Evolutionary conservation across 2,797 vertebrate genomes (phyloP), one percentile per base, ranked within the genome.

Genomic region (Chlorospingus flavigularis): DNA sequence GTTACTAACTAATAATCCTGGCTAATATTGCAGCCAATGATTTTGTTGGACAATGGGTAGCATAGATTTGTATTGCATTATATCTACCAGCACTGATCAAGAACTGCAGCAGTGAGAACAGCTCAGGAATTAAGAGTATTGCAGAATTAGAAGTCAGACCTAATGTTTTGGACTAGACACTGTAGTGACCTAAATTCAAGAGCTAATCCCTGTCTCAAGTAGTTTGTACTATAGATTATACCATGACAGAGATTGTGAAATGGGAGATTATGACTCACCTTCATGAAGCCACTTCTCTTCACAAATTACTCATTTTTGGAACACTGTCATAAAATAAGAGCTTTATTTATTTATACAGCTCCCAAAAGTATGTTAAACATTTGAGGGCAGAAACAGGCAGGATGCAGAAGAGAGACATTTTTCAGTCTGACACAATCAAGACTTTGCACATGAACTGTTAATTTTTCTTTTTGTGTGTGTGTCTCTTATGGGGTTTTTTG

Each of bases 231-330:
- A 30, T 4, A 89, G 88, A 80, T 83, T 92, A 68, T 51, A 65
- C 57, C 94, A 89, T 63, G 91, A 84, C 73, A 86, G 78, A 15
- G 8, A 76, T 54, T 51, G 8, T 48, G 77, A 54, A 94, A 92
- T 43, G 9, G 75, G 90, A 96, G 83, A 88, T 86, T 94, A 94
- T 71, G 96, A 95, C 11, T 96, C 94, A 91, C 96, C 95, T 97
- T 96, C 74, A 28, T 13, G 42, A 97, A 97, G 76, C 51, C 70
- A 74, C 48, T 94, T 96, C 82, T 94, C 17, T 47, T 94, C 71
- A 94, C 81, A 97, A 95, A 94, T 73, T 9, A 86, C 51, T 93
- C 94, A 90, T 95, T 95, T 97, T 82, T 92, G 71, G 68, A 94
- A 65, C 10, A 25, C 79, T 90, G 24, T 73, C 58, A 66, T 81